phyloP scores from a whole-genome alignment of 1,140 invertebrate genomes.

The Camponotus pennsylvanicus region DNA sequence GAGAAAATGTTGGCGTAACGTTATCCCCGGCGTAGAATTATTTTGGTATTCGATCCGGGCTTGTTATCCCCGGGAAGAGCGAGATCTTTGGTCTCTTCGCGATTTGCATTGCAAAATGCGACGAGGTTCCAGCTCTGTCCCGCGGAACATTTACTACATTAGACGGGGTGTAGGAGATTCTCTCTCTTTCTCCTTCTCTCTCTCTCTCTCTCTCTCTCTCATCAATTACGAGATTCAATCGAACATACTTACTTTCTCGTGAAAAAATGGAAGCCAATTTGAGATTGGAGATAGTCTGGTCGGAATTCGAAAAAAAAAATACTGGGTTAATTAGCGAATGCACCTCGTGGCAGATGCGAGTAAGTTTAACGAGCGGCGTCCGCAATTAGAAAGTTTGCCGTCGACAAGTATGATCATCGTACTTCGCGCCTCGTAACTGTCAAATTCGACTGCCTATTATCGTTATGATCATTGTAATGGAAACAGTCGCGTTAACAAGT shows the following conservation, averaged over 20 bases:
- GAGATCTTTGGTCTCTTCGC: background rate
- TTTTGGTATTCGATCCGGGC: background rate
- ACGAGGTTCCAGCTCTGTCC: background rate
- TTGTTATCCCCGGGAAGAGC: background rate
- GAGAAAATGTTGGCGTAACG: no score
- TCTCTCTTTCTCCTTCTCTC: no score
- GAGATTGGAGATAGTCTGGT: background rate
- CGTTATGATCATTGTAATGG: slow-evolving; percentile 46
- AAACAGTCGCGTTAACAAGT: background rate
- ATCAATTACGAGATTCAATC: slow-evolving; percentile 45
- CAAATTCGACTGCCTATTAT: slow-evolving; percentile 49
- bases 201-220: background rate
- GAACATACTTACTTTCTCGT: background rate
- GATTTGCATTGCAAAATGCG: background rate
- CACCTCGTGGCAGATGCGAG: slow-evolving; percentile 27
- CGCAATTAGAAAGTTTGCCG: slow-evolving; percentile 61
- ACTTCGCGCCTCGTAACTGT: slow-evolving; percentile 43
- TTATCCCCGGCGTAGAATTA: background rate
- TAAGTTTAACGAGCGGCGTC: slow-evolving; percentile 56
- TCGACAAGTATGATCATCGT: slow-evolving; percentile 45
- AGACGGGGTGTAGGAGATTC: background rate
- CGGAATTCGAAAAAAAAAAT: slow-evolving; percentile 25
- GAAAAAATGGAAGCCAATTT: slow-evolving; percentile 6
- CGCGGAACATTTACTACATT: slow-evolving; percentile 32
- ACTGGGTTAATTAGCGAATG: slow-evolving; percentile 48